Percentiles rank a stretch among this genome's conserved stretches.
Evolutionary conservation across 1,140 invertebrate species (phyloP).

Genomic region (Nephila pilipes): DNA sequence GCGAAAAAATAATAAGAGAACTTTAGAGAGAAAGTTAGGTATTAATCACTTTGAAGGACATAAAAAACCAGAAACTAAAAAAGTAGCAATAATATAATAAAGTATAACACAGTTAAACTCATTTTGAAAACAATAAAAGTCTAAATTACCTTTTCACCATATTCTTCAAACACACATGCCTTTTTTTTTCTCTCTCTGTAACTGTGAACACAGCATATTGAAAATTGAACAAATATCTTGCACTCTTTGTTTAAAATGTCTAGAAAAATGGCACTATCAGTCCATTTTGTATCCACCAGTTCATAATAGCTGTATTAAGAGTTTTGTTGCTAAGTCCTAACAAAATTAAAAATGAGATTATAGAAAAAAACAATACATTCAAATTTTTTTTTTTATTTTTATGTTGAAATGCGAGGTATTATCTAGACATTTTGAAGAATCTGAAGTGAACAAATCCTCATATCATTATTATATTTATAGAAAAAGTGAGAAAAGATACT

Average conservation of each 20-base stretch:
- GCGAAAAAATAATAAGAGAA: too few relatives aligned
- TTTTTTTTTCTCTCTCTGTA: conserved; percentile 43
- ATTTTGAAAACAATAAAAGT: background rate
- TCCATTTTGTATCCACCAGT: conserved; percentile 33
- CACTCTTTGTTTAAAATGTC: conserved; percentile 53
- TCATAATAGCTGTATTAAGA: background rate
- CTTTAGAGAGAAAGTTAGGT: too few relatives aligned
- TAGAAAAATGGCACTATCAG: conserved; percentile 44
- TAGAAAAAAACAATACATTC: background rate
- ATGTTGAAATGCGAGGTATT: too few relatives aligned
- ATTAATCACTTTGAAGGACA: too few relatives aligned
- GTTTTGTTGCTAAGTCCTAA: conserved; percentile 33
- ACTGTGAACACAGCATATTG: conserved; percentile 59
- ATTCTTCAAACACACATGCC: conserved; percentile 52
- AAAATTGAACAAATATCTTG: conserved; percentile 60
- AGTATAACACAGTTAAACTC: too few relatives aligned
- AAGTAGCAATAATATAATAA: too few relatives aligned
- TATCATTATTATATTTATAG: too few relatives aligned
- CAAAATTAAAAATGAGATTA: background rate
- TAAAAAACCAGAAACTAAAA: too few relatives aligned
- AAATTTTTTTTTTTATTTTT: too few relatives aligned
- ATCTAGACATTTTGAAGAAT: too few relatives aligned
- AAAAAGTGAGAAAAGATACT: too few relatives aligned
- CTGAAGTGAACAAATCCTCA: too few relatives aligned
- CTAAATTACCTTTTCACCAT: conserved; percentile 41